Base-by-base conservation (phyloP, 2,113 vertebrate genomes). In the Halichoerus grypus region DNA sequence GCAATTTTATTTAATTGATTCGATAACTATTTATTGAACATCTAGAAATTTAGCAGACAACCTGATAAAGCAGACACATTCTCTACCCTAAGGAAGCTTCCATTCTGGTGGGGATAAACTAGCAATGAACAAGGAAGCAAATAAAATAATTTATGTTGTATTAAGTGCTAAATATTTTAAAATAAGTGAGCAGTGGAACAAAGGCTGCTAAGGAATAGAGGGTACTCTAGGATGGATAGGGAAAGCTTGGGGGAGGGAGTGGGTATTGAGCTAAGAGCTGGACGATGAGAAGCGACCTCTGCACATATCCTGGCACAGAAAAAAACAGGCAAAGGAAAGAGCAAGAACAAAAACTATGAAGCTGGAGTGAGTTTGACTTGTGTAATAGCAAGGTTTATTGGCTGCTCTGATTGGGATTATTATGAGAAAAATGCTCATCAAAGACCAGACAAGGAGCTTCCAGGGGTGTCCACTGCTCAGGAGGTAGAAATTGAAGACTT, bases 1-100 rank as follows among this genome's bases (percentile, higher is more conserved):
- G 11, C 3, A 63, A 71, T 85, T 71, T 72, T 79, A 88, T 42
- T 84, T 63, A 8, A 76, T 61, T 87, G 86, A 82, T 82, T 94
- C 49, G 53, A 69, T 15, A 71, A 92, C 16, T 82, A 39, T 39
- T 63, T 59, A 49, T 61, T 92, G 79, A 97, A n/a, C 19, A 61
- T 39, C 42, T 82, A 46, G 19, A 81, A 77, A 89, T 76, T 36
- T n/a, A 82, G 10, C 31, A 86, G 36, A 84, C 39, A 72, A 81
- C 10, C 13, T 94, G 79, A 79, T 3, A 90, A 94, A 14, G 31
- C 24, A 53, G 77, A 81, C 12, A 31, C 7, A 24, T 16, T 67
- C 19, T 90, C 24, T 94, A 2, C 3, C 31, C 39, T 86, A 72
- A 79, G 13, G 13, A 39, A 89, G 46, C 2, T 85, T 81, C 36